Percentiles rank a stretch among this genome's conserved stretches.
Evolutionary conservation across 2,113 vertebrate species (phyloP).

Genomic region (Delphinapterus leucas): DNA sequence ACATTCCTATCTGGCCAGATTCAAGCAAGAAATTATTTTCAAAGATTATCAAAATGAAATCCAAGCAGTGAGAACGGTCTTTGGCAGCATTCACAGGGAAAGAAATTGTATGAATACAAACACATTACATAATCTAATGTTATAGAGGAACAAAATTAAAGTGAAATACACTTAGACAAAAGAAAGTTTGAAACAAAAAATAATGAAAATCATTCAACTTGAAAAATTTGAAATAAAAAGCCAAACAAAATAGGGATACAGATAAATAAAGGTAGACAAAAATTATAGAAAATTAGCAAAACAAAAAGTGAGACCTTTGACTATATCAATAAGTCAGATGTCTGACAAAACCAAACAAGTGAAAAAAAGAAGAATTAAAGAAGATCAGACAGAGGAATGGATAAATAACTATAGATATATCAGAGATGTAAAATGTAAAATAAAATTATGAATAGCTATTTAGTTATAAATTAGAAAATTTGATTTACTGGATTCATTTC

Average conservation of each 20-base stretch:
- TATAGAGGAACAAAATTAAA: neutral
- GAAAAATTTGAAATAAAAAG: neutral
- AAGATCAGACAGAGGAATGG: neutral
- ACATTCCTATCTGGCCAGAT: neutral
- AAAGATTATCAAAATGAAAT: slow-evolving; percentile 26
- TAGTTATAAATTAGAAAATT: neutral
- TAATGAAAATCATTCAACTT: neutral
- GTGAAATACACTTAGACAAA: neutral
- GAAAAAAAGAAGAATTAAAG: neutral
- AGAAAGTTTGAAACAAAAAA: neutral
- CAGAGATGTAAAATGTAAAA: neutral
- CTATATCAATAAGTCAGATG: neutral
- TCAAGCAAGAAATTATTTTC: slow-evolving; percentile 18
- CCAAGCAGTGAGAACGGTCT: neutral
- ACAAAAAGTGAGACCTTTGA: neutral
- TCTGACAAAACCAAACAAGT: neutral
- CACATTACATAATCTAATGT: neutral
- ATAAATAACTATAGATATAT: neutral
- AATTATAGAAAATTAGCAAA: neutral
- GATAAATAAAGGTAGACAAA: neutral
- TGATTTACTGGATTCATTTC: neutral
- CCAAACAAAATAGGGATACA: neutral
- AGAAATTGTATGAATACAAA: neutral
- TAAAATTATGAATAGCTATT: neutral
- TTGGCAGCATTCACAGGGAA: neutral